A percentile compares a stretch with the other conserved stretches of the same genome.
Conservation (phyloP, 1,140 invertebrate genomes). For the Drosophila orena region DNA sequence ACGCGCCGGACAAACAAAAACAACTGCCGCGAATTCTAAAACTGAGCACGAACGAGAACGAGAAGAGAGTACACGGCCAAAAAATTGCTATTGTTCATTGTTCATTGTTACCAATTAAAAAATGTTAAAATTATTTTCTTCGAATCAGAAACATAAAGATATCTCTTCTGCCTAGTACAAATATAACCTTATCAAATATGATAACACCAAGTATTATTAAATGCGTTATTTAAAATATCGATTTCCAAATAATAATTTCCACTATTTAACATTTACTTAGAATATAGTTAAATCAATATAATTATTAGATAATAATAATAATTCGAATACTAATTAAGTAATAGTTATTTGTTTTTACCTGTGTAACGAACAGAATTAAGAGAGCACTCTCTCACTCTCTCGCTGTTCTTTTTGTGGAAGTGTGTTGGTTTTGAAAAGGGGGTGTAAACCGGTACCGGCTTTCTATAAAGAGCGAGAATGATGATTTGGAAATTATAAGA, state of each 20-base stretch:
- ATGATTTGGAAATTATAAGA: not conserved
- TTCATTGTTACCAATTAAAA: not conserved
- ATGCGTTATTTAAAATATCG: too few relatives aligned
- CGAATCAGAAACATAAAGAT: too few relatives aligned
- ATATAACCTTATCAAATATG: too few relatives aligned
- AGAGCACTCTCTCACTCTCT: not conserved
- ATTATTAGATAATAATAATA: too few relatives aligned
- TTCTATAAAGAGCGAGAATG: constrained; percentile 2
- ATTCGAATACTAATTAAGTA: too few relatives aligned
- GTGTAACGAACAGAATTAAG: not conserved
- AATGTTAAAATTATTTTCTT: too few relatives aligned
- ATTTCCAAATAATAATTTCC: too few relatives aligned
- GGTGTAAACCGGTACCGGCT: constrained; percentile 12
- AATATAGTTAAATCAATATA: too few relatives aligned
- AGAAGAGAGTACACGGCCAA: not conserved
- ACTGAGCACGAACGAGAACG: constrained; percentile 12
- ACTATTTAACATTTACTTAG: too few relatives aligned
- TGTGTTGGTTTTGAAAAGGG: not conserved
- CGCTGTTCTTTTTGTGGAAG: not conserved
- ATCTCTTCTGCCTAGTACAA: too few relatives aligned
- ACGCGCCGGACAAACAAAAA: constrained; percentile 35
- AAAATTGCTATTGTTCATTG: not conserved
- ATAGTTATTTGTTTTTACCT: not conserved
- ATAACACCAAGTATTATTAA: too few relatives aligned
- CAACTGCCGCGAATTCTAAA: constrained; percentile 52